These are phyloP conservation scores for Chrysoperla carnea DNA, from an alignment of 1,140 invertebrate genomes.

Conservation along the genomic window DNA sequence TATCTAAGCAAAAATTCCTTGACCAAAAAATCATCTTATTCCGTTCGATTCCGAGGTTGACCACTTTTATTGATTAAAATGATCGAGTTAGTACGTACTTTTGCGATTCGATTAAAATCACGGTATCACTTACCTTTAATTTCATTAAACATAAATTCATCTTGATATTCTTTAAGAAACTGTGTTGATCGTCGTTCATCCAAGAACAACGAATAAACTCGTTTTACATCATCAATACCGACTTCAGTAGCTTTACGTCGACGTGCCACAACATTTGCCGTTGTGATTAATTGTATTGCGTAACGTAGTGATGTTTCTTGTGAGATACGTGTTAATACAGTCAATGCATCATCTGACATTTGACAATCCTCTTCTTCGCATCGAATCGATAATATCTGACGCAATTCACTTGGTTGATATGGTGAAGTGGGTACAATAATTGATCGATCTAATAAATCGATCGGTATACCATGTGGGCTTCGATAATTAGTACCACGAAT, in stretches of 20 bases:
- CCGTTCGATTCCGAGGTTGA: no score
- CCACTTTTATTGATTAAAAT: no score
- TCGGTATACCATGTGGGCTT: conserved; percentile 91
- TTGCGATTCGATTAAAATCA: no score
- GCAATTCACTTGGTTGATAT: conserved; percentile 78
- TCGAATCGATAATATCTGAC: conserved; percentile 82
- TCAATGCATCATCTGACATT: conserved; percentile 80
- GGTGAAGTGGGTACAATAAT: conserved; percentile 86
- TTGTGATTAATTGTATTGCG: conserved; percentile 96
- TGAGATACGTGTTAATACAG: conserved; percentile 81
- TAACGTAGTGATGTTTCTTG: conserved; percentile 88
- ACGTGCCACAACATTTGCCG: conserved; percentile 74
- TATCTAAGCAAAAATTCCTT: no score
- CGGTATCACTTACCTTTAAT: conserved; percentile 26
- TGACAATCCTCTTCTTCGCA: conserved; percentile 97
- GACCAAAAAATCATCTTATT: no score
- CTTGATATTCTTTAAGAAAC: conserved; percentile 89
- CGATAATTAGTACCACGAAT: conserved; percentile 89
- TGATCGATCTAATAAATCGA: conserved; percentile 89
- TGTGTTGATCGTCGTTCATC: conserved; percentile 86
- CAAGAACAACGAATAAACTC: conserved; percentile 85
- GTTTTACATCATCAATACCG: conserved; percentile 73
- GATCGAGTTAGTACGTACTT: no score
- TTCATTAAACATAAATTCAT: conserved; percentile 87
- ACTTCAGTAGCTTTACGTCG: conserved; percentile 70